Percentiles rank a stretch among this genome's conserved stretches.
Conservation (phyloP, 2,888 invertebrate genomes). For the Cataglyphis cursor region DNA sequence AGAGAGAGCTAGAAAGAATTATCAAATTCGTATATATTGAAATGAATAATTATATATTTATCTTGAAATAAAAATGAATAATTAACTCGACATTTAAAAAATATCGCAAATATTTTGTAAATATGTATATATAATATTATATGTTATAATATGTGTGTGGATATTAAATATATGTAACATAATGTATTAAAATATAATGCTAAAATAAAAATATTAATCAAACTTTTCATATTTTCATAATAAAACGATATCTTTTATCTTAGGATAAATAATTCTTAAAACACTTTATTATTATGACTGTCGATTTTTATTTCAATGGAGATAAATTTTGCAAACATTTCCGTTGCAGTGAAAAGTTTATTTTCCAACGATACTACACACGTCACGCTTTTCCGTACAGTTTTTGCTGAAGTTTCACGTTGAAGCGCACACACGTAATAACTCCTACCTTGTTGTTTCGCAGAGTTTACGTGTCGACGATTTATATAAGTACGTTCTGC, state of each 20-base stretch:
- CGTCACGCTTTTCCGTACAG: neutral
- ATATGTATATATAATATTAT: neutral
- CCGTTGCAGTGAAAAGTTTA: constrained; percentile 4
- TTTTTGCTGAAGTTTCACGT: constrained; percentile 35
- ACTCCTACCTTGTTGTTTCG: neutral
- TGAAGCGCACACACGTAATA: neutral
- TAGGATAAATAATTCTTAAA: neutral
- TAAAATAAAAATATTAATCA: neutral
- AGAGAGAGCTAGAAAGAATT: neutral
- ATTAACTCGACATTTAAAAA: neutral
- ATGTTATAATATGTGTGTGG: neutral
- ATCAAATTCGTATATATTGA: neutral
- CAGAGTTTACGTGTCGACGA: neutral
- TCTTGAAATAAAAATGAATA: neutral
- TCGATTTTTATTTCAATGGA: neutral
- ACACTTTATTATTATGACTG: neutral
- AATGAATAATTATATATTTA: neutral
- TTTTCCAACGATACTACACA: constrained; percentile 13
- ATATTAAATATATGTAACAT: neutral
- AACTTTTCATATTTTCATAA: neutral
- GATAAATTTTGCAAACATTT: constrained; percentile 1
- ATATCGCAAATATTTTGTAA: neutral
- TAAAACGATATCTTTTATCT: neutral
- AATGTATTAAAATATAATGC: neutral
- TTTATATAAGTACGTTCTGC: constrained; percentile 24